Percentiles rank a stretch among this genome's conserved stretches.
phyloP scores from a whole-genome alignment of 2,888 invertebrate genomes.

The Agrilus biguttatus region DNA sequence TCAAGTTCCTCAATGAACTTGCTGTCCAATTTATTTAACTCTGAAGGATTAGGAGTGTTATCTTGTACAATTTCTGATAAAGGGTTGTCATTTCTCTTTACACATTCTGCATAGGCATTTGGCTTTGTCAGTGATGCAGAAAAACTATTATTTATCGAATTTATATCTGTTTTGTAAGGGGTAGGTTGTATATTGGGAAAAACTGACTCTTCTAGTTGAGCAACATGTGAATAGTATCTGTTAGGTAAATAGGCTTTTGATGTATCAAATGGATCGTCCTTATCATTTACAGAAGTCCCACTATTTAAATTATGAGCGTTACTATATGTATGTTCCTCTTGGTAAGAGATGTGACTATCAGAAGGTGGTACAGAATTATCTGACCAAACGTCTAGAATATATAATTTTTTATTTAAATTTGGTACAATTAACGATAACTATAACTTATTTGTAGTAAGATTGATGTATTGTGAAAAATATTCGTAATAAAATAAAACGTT shows the following conservation, averaged over 20 bases:
- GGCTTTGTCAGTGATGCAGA: too few species aligned
- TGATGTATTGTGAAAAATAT: too few species aligned
- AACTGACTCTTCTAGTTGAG: slow-evolving; percentile 8
- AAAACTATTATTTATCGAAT: not conserved
- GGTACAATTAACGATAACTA: too few species aligned
- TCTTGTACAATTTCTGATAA: too few species aligned
- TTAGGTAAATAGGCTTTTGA: slow-evolving; percentile 23
- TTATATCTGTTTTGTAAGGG: slow-evolving; percentile 24
- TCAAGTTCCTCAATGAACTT: slow-evolving; percentile 51
- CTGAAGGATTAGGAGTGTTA: too few species aligned
- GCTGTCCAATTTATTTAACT: slow-evolving; percentile 34
- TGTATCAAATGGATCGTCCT: slow-evolving; percentile 56
- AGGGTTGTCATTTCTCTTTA: too few species aligned
- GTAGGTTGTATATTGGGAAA: slow-evolving; percentile 16
- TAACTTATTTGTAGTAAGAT: not conserved
- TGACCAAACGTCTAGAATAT: slow-evolving; percentile 9
- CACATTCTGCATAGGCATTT: not conserved
- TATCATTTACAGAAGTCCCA: slow-evolving; percentile 6
- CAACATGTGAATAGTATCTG: slow-evolving; percentile 3
- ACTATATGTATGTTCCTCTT: not conserved
- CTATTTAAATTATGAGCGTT: not conserved
- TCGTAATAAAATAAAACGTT: too few species aligned
- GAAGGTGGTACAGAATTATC: slow-evolving; percentile 5
- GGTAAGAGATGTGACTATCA: not conserved
- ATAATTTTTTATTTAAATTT: not conserved